These are phyloP conservation scores for Drosophila parthenogenetica DNA, from an alignment of 2,888 invertebrate species.

Conservation along the genomic window DNA sequence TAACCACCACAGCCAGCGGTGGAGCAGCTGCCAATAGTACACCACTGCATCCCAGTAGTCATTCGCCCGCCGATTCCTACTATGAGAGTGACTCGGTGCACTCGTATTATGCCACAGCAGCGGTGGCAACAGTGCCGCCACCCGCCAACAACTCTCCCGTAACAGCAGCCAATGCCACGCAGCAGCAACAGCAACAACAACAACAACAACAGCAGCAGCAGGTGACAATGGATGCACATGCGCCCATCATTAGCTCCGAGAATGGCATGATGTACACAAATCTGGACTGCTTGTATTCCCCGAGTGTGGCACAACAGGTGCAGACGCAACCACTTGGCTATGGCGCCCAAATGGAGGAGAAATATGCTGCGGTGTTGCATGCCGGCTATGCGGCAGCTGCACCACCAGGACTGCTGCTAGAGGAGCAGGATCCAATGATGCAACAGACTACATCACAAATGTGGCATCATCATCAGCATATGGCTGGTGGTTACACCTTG, in stretches of 20 bases:
- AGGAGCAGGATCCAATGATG: constrained; percentile 83
- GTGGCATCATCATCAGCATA: constrained; percentile 82
- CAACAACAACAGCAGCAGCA: constrained; percentile 52
- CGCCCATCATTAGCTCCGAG: constrained; percentile 92
- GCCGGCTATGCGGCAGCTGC: constrained; percentile 85
- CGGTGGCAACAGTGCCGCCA: constrained; percentile 79
- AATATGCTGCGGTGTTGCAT: constrained; percentile 86
- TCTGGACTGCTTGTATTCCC: constrained; percentile 90
- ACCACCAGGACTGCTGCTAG: constrained; percentile 69
- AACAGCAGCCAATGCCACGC: constrained; percentile 70
- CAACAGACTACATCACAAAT: constrained; percentile 80
- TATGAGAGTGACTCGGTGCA: constrained; percentile 84
- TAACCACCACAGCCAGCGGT: constrained; percentile 76
- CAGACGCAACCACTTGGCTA: constrained; percentile 68
- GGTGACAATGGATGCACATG: constrained; percentile 73
- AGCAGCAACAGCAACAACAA: constrained; percentile 56
- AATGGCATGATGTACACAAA: constrained; percentile 96
- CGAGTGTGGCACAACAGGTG: constrained; percentile 68
- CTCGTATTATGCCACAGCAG: constrained; percentile 83
- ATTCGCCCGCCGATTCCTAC: constrained; percentile 84
- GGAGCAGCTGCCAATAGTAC: constrained; percentile 71
- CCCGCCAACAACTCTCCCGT: constrained; percentile 78
- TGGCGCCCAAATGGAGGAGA: constrained; percentile 80
- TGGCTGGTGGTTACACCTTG: constrained; percentile 66
- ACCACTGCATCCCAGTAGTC: constrained; percentile 82